Conservation (phyloP, 1,140 invertebrate species). For the Dysdera silvatica region DNA sequence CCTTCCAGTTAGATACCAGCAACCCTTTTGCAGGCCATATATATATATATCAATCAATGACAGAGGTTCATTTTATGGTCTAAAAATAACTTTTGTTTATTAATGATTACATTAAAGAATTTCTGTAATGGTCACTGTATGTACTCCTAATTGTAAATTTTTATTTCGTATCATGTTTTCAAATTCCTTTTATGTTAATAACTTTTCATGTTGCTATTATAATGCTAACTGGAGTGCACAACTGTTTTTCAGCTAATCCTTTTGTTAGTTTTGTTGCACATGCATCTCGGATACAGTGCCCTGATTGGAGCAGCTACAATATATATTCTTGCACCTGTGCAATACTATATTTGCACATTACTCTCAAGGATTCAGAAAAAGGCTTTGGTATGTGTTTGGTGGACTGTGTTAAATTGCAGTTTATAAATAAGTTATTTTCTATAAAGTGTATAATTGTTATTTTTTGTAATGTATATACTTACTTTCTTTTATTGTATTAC, state of each 20-base stretch:
- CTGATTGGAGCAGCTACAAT: slow-evolving; percentile 58
- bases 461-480: neutral
- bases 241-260: slow-evolving; percentile 56
- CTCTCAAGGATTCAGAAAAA: slow-evolving; percentile 42
- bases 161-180: too few relatives aligned
- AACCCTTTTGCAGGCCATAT: too few relatives aligned
- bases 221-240: too few relatives aligned
- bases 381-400: slow-evolving; percentile 29
- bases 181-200: too few relatives aligned
- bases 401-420: neutral
- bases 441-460: neutral
- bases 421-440: neutral
- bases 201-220: too few relatives aligned
- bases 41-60: too few relatives aligned
- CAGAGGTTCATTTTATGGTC: too few relatives aligned
- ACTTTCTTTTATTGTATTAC: neutral
- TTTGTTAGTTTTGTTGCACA: slow-evolving; percentile 63
- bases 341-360: slow-evolving; percentile 41
- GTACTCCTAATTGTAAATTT: too few relatives aligned
- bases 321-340: slow-evolving; percentile 39
- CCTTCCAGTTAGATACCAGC: too few relatives aligned
- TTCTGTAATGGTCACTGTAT: too few relatives aligned
- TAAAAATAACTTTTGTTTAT: too few relatives aligned
- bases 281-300: slow-evolving; percentile 66
- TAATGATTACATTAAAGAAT: too few relatives aligned